A percentile compares a stretch with the other conserved stretches of the same genome.
phyloP scores from a whole-genome alignment of 2,113 vertebrate species.

The Accipiter cooperii region DNA sequence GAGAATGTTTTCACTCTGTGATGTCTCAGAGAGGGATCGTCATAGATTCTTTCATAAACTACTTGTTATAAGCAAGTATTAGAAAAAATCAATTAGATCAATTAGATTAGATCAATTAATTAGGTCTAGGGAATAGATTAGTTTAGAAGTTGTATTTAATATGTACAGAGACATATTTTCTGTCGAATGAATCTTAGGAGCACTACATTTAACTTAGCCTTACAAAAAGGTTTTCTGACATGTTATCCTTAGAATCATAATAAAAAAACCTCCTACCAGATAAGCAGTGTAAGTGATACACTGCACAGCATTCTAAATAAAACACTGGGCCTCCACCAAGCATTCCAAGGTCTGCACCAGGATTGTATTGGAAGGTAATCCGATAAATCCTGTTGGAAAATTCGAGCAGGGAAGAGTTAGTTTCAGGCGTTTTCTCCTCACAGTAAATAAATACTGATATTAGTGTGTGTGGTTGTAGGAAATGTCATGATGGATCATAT shows the following conservation, averaged over 20 bases:
- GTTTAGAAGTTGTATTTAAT: background rate
- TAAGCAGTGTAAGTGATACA: background rate
- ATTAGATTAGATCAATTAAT: constrained; percentile 2
- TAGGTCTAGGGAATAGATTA: background rate
- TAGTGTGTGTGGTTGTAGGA: background rate
- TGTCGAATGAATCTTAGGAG: background rate
- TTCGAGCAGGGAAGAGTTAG: background rate
- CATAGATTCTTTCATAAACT: background rate
- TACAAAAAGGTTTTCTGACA: background rate
- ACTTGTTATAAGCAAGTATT: background rate
- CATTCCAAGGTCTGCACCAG: background rate
- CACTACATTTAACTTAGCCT: constrained; percentile 29
- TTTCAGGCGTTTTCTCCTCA: background rate
- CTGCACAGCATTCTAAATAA: background rate
- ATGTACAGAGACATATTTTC: background rate
- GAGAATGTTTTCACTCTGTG: background rate
- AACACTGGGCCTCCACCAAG: background rate
- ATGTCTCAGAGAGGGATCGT: background rate
- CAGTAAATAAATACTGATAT: background rate
- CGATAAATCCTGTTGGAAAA: background rate
- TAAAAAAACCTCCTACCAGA: background rate
- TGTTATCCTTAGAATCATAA: background rate
- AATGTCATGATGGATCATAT: background rate
- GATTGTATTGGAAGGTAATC: background rate
- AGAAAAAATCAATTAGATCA: background rate